These are phyloP conservation scores for Odontomyia ornata DNA, from an alignment of 2,888 invertebrate genomes.

Conservation along the genomic window DNA sequence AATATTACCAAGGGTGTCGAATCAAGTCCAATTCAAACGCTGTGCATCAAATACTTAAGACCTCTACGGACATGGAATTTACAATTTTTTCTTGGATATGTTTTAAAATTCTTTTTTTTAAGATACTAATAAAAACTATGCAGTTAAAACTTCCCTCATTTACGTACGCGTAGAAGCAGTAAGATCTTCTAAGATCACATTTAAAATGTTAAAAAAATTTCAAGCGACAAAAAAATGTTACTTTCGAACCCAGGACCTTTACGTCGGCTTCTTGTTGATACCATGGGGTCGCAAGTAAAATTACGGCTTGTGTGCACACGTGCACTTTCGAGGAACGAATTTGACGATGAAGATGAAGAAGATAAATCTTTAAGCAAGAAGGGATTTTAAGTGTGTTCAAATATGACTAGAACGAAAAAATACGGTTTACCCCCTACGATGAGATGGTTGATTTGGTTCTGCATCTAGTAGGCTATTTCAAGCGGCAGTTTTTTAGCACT, in stretches of 20 bases:
- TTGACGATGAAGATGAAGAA: too few species aligned
- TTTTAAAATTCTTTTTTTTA: not conserved
- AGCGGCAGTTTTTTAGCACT: too few species aligned
- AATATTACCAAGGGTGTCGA: constrained; percentile 35
- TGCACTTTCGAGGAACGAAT: not conserved
- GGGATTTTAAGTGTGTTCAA: constrained; percentile 36
- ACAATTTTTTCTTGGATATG: not conserved
- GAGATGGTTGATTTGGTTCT: constrained; percentile 41
- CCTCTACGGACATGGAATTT: not conserved
- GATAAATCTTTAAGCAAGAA: not conserved
- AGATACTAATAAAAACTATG: too few species aligned
- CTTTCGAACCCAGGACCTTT: too few species aligned
- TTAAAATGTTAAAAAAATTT: too few species aligned
- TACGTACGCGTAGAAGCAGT: too few species aligned
- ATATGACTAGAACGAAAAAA: not conserved
- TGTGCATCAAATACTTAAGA: too few species aligned
- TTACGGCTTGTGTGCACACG: constrained; percentile 37
- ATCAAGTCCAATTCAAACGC: constrained; percentile 37
- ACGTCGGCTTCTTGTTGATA: too few species aligned
- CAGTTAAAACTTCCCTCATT: too few species aligned
- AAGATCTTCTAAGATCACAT: too few species aligned
- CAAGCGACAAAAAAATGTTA: too few species aligned
- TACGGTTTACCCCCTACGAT: constrained; percentile 38
- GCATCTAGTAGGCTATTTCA: not conserved
- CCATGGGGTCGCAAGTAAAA: too few species aligned